phyloP scores from a whole-genome alignment of 2,888 invertebrate genomes.

The Caenorhabditis imperialis region DNA sequence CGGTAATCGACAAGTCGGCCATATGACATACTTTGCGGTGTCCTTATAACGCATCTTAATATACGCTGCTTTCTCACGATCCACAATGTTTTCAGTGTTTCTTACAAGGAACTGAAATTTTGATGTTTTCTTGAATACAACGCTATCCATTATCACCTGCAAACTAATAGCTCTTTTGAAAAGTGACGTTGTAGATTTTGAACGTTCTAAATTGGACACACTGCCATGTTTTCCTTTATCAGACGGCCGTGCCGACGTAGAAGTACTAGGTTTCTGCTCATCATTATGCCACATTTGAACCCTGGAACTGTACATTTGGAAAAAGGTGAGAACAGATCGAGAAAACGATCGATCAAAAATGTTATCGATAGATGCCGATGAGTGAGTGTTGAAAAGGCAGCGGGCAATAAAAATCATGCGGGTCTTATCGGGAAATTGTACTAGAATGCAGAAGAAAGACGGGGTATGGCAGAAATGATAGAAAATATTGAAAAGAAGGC shows the following conservation, averaged over 20 bases:
- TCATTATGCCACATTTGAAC: slow-evolving; percentile 47
- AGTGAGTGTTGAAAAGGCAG: neutral
- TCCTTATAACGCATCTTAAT: slow-evolving; percentile 69
- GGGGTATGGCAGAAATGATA: neutral
- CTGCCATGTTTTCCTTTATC: slow-evolving; percentile 32
- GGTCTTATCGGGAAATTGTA: neutral
- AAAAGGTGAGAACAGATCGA: neutral
- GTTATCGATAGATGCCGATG: neutral
- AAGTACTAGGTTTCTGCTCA: slow-evolving; percentile 42
- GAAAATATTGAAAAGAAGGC: neutral
- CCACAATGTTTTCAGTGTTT: slow-evolving; percentile 45
- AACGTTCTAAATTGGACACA: slow-evolving; percentile 36
- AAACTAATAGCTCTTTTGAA: slow-evolving; percentile 54
- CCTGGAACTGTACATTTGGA: neutral
- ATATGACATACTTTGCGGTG: slow-evolving; percentile 64
- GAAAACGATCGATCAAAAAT: slow-evolving; percentile 1
- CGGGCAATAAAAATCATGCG: neutral
- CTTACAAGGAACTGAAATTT: slow-evolving; percentile 61
- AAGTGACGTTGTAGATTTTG: slow-evolving; percentile 44
- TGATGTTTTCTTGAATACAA: too few species aligned
- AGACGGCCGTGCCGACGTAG: slow-evolving; percentile 25
- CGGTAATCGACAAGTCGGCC: slow-evolving; percentile 61
- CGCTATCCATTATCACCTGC: too few species aligned
- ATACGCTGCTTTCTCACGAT: slow-evolving; percentile 55
- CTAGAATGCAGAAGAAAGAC: too few species aligned